A percentile compares a stretch with the other conserved stretches of the same genome.
These are phyloP conservation scores for Bufo bufo DNA, from an alignment of 2,113 vertebrate species.

Conservation along the genomic window DNA sequence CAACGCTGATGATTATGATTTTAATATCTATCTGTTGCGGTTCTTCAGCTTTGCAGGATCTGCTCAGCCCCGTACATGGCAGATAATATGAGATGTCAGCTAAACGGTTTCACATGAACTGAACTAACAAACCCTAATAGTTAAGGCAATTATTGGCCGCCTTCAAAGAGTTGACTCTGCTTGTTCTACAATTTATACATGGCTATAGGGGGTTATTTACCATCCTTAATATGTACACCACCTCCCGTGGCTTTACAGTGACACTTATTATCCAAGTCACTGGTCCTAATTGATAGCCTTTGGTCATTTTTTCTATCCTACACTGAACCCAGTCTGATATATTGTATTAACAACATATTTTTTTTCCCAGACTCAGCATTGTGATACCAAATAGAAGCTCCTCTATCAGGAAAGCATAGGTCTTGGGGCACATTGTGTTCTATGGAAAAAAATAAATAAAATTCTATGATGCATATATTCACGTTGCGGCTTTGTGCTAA, in stretches of 20 bases:
- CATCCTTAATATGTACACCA: conserved; percentile 16
- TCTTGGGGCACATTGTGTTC: neutral
- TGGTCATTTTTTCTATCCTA: conserved; percentile 47
- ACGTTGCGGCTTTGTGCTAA: too few species aligned
- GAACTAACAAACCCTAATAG: conserved; percentile 43
- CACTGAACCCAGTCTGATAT: conserved; percentile 28
- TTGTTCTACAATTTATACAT: conserved; percentile 31
- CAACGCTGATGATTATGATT: conserved; percentile 9
- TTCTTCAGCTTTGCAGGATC: neutral
- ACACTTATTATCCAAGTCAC: conserved; percentile 52
- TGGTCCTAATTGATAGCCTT: conserved; percentile 56
- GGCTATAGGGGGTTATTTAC: conserved; percentile 42
- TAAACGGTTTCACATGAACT: conserved; percentile 17
- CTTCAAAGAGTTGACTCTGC: conserved; percentile 27
- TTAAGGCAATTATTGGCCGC: conserved; percentile 28
- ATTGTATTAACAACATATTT: conserved; percentile 55
- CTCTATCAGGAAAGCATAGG: neutral
- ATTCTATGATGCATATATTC: too few species aligned
- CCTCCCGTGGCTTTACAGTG: conserved; percentile 22
- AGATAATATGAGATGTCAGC: conserved; percentile 31
- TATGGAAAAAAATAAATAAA: neutral
- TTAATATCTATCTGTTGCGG: conserved; percentile 11
- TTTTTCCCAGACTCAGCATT: conserved; percentile 41
- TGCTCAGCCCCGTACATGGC: neutral
- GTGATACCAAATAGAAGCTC: neutral